Base-by-base conservation (phyloP, 2,113 vertebrate genomes). In the Chaetorhynchus papuensis region DNA sequence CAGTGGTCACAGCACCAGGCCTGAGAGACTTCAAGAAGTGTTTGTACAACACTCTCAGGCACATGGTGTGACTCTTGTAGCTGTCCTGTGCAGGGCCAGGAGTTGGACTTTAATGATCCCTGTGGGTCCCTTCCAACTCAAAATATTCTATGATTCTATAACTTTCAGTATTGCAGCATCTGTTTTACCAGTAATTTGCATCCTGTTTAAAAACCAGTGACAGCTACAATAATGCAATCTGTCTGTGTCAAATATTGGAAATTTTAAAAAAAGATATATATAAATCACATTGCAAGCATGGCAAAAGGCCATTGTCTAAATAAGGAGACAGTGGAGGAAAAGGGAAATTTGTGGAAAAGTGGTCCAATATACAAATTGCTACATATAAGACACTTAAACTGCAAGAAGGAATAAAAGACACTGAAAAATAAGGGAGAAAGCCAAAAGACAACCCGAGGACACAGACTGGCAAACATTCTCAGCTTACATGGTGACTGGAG, bases 21-120 rank as follows among this genome's bases (percentile, higher is more conserved):
- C 15, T 30, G 69, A 2, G 6, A 60, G 53, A 74, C 52, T 0
- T n/a, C 7, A 20, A 11, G 33, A 18, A n/a, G 7, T 0, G 1
- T 45, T 60, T 53, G 53, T 37, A 47, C 39, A 75, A 6, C 0
- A 0, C 0, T 22, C 4, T 60, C 33, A 66, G 44, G 37, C 23
- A 30, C 15, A 1, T 3, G 9, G 3, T 10, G 52, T 81, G 60
- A 59, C 8, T 2, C 12, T 28, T 59, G 68, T 26, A 15, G 4
- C 11, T 74, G 37, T n/a, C 2, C 60, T 75, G 10, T 66, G 28
- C 33, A 52, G 7, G 13, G 23, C 19, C 31, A 57, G 52, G 68
- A 66, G 16, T 1, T n/a, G 47, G 11, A 60, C 16, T 68, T 52
- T 4, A 3, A 42, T 64, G 50, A 30, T 53, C 23, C 37, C 24